Percentiles rank a stretch among this genome's conserved stretches.
phyloP scores from a whole-genome alignment of 2,888 invertebrate species.

The Anarsia innoxiella region DNA sequence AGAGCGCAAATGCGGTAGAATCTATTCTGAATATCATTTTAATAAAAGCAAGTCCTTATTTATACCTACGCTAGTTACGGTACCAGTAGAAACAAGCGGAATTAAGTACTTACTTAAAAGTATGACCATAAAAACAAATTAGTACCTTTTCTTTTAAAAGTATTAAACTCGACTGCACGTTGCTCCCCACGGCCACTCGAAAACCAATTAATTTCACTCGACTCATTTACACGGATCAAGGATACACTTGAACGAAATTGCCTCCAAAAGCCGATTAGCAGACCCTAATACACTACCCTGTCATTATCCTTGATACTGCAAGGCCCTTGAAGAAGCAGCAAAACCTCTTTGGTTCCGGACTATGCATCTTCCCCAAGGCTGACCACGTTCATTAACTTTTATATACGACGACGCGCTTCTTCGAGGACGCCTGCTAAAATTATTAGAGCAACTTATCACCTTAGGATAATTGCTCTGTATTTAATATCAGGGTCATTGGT shows the following conservation, averaged over 20 bases:
- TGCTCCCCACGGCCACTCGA: conserved; percentile 5
- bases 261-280: conserved; percentile 18
- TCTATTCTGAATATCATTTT: too few relatives aligned
- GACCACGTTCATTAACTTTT: conserved; percentile 12
- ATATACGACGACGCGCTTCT: conserved; percentile 9
- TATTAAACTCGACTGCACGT: too few relatives aligned
- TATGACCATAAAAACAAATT: too few relatives aligned
- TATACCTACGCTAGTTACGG: too few relatives aligned
- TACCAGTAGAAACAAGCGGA: too few relatives aligned
- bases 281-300: conserved; percentile 13
- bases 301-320: conserved; percentile 23
- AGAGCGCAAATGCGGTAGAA: too few relatives aligned
- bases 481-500: conserved; percentile 6
- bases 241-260: conserved; percentile 9
- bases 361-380: conserved; percentile 15
- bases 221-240: conserved; percentile 13
- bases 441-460: conserved; percentile 3
- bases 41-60: too few relatives aligned
- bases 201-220: conserved; percentile 11
- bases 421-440: conserved; percentile 8
- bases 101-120: too few relatives aligned
- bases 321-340: conserved; percentile 11
- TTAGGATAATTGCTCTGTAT: not conserved
- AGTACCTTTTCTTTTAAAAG: too few relatives aligned
- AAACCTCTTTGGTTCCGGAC: not conserved